A percentile compares a stretch with the other conserved stretches of the same genome.
Evolutionary conservation across 2,113 vertebrate genomes (phyloP).

Genomic region (Syrrhaptes paradoxus): DNA sequence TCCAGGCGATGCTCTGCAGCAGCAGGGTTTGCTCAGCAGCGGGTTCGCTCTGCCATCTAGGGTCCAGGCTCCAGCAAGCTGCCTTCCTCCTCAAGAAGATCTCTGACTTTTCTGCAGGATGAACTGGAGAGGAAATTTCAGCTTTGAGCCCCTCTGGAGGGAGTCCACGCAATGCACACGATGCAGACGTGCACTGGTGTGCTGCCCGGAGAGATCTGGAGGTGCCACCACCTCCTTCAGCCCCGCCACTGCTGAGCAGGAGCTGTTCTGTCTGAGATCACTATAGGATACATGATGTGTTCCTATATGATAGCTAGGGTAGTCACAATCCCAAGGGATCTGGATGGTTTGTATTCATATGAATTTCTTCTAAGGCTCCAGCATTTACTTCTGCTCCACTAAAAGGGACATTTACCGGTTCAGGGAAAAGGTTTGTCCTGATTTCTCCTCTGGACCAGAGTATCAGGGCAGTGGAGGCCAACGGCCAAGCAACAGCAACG

Average conservation of each 20-base stretch:
- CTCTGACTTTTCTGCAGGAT: neutral
- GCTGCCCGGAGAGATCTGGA: neutral
- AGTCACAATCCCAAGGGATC: neutral
- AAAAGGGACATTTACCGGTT: neutral
- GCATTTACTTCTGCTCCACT: neutral
- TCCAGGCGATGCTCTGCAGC: neutral
- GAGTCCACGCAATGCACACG: rapidly evolving
- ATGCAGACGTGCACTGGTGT: rapidly evolving
- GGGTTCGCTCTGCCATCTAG: slow-evolving; percentile 39
- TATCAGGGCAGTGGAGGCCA: neutral
- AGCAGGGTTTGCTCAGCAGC: neutral
- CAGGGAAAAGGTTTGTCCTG: neutral
- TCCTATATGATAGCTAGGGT: neutral
- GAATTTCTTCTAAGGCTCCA: neutral
- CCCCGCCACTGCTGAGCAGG: neutral
- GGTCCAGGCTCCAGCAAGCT: neutral
- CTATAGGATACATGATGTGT: too few species aligned
- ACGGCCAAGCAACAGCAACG: neutral
- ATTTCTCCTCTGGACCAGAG: neutral
- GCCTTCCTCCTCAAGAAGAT: rapidly evolving
- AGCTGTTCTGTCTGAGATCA: neutral
- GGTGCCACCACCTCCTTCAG: neutral
- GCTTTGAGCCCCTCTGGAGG: neutral
- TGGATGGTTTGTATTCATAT: rapidly evolving
- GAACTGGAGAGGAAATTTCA: neutral